phyloP scores from a whole-genome alignment of 2,113 vertebrate genomes.

The Himantopus leucocephalus region DNA sequence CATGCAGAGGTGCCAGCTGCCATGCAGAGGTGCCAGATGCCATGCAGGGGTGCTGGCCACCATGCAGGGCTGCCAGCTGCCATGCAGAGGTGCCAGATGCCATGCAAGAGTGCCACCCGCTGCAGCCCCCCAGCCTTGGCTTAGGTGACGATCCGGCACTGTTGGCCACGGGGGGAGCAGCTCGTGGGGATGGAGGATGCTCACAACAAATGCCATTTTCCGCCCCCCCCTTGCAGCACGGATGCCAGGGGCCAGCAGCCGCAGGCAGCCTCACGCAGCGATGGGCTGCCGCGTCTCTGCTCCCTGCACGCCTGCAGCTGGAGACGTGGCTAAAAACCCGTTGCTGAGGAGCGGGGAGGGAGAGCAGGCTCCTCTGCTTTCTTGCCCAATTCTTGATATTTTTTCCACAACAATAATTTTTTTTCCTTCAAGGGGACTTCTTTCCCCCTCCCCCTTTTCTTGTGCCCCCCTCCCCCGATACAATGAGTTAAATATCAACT shows the following conservation, averaged over 20 bases:
- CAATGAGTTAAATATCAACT: slow-evolving; percentile 44
- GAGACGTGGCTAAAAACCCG: background rate
- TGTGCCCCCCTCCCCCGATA: background rate
- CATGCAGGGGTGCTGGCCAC: too few relatives aligned
- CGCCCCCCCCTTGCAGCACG: background rate
- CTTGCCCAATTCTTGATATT: background rate
- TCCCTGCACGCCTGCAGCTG: background rate
- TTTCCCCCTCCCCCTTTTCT: background rate
- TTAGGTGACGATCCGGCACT: rapidly evolving
- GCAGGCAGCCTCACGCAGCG: rapidly evolving
- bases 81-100: too few relatives aligned
- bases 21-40: background rate
- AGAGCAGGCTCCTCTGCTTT: background rate
- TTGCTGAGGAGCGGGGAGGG: background rate
- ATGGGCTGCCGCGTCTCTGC: background rate
- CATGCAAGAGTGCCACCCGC: background rate
- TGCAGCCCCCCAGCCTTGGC: background rate
- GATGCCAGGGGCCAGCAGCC: rapidly evolving
- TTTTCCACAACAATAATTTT: background rate
- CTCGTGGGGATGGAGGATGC: rapidly evolving
- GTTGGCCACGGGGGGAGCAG: rapidly evolving
- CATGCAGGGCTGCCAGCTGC: background rate
- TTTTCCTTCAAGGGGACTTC: background rate
- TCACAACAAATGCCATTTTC: background rate
- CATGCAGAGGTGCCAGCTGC: background rate